Conservation (phyloP, 2,797 vertebrate genomes). For the Muscicapa striata region DNA sequence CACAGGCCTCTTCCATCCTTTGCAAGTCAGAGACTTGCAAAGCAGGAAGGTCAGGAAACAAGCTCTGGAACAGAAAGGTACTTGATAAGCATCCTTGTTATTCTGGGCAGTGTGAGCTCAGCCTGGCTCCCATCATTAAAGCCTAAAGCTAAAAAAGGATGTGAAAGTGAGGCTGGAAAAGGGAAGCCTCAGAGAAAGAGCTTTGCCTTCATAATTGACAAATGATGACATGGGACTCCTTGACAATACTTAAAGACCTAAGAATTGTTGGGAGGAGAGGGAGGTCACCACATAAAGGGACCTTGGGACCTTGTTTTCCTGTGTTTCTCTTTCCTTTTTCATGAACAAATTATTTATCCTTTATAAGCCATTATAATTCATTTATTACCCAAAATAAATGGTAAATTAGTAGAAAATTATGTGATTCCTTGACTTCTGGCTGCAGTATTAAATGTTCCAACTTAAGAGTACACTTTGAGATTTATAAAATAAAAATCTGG, state of each 20-base stretch:
- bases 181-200: not conserved
- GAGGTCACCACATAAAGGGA: not conserved
- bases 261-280: not conserved
- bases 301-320: not conserved
- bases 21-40: not conserved
- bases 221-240: not conserved
- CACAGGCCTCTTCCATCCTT: not conserved
- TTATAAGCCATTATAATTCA: not conserved
- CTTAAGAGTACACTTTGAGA: accelerated
- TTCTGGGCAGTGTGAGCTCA: not conserved
- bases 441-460: not conserved
- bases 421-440: not conserved
- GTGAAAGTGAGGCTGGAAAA: not conserved
- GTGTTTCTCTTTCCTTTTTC: not conserved
- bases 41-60: not conserved
- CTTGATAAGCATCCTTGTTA: not conserved
- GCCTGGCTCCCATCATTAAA: not conserved
- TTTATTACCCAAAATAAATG: not conserved
- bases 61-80: not conserved
- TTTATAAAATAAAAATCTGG: not conserved
- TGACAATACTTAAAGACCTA: not conserved
- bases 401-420: not conserved
- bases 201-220: not conserved
- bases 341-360: not conserved
- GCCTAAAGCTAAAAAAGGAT: not conserved